Conservation (phyloP, 2,797 vertebrate genomes). For the Esox lucius region DNA sequence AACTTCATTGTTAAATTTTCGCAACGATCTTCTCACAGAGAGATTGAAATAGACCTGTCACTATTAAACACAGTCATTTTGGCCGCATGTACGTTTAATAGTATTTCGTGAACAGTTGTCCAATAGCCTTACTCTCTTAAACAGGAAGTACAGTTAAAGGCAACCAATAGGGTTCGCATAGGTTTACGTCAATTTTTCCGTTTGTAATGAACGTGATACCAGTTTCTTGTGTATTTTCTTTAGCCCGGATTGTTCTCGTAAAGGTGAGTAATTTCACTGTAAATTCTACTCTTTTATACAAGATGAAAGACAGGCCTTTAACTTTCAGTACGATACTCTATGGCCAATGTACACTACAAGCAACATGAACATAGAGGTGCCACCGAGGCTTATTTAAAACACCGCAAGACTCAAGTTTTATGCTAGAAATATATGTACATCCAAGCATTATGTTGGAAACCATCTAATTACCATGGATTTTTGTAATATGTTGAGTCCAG, state of each 20-base stretch:
- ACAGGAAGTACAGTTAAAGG: slow-evolving; percentile 20
- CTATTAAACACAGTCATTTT: no score
- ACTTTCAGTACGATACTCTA: neutral
- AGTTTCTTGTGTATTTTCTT: neutral
- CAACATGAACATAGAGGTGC: neutral
- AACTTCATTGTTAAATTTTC: neutral
- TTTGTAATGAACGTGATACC: no score
- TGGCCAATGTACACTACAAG: neutral
- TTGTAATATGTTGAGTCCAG: no score
- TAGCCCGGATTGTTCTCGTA: neutral
- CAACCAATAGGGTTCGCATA: neutral
- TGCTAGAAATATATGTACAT: slow-evolving; percentile 36
- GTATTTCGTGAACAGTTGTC: slow-evolving; percentile 12
- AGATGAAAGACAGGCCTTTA: neutral
- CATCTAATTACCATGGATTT: no score
- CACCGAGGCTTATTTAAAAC: slow-evolving; percentile 10
- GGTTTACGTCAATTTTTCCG: neutral
- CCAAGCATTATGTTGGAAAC: slow-evolving; percentile 8
- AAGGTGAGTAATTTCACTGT: neutral
- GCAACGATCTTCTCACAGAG: neutral
- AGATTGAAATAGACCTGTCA: no score
- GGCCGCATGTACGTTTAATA: neutral
- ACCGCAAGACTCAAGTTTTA: slow-evolving; percentile 19
- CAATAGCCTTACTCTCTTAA: slow-evolving; percentile 5
- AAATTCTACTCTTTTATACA: neutral